Evolutionary conservation across 2,888 invertebrate species (phyloP).

Genomic region (Cepaea hortensis): DNA sequence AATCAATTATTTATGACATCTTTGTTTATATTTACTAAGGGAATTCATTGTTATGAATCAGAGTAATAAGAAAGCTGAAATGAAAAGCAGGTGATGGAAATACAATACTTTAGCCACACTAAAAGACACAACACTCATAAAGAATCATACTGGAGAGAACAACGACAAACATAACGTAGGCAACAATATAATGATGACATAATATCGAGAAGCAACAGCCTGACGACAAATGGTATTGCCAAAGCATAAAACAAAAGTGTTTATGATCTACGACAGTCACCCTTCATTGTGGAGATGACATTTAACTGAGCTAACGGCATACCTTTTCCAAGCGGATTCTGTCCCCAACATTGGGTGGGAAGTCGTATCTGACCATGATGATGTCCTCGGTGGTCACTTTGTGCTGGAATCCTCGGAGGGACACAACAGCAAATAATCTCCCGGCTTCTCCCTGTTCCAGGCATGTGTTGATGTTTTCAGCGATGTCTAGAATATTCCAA

Average conservation of each 20-base stretch:
- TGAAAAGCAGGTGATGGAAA: too few relatives aligned
- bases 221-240: neutral
- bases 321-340: constrained; percentile 78
- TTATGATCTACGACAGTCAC: too few relatives aligned
- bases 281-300: too few relatives aligned
- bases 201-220: neutral
- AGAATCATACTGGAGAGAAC: too few relatives aligned
- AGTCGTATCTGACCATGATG: constrained; percentile 73
- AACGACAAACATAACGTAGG: too few relatives aligned
- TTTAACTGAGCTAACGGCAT: neutral
- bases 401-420: constrained; percentile 75
- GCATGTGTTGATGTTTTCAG: constrained; percentile 59
- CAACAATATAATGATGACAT: too few relatives aligned
- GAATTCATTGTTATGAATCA: too few relatives aligned
- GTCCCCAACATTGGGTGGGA: constrained; percentile 77
- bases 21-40: too few relatives aligned
- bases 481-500: constrained; percentile 53
- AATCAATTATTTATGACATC: too few relatives aligned
- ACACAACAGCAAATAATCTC: constrained; percentile 77
- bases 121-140: neutral
- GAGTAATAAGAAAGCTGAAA: too few relatives aligned
- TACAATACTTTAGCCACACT: too few relatives aligned
- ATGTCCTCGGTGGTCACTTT: constrained; percentile 77
- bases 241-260: neutral
- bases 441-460: constrained; percentile 64